Evolutionary conservation across 2,113 vertebrate species (phyloP).

Genomic region (Hipposideros armiger): DNA sequence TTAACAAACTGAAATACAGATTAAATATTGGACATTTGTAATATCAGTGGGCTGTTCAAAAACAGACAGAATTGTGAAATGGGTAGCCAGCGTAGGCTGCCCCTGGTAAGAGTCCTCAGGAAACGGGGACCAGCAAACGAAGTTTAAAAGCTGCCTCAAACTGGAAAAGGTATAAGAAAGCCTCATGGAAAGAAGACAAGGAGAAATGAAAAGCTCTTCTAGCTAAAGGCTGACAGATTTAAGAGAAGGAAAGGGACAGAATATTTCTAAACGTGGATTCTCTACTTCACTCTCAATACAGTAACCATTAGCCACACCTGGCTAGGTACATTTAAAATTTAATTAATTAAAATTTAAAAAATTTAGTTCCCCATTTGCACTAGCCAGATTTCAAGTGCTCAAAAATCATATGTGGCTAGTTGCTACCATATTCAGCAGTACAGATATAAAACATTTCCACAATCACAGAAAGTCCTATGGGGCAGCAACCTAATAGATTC

Average conservation of each 20-base stretch:
- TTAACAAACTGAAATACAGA: neutral
- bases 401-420: too few relatives aligned
- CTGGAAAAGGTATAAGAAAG: neutral
- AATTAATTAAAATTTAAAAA: neutral
- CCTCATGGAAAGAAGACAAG: neutral
- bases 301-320: too few relatives aligned
- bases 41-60: neutral
- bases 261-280: neutral
- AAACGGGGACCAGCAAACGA: neutral
- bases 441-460: too few relatives aligned
- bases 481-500: neutral
- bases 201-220: neutral
- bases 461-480: too few relatives aligned
- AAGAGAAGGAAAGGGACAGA: neutral
- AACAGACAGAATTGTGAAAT: neutral
- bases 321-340: neutral
- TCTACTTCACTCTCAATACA: neutral
- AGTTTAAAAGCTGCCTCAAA: neutral
- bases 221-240: neutral
- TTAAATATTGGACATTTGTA: neutral
- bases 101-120: neutral
- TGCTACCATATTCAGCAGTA: too few relatives aligned
- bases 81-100: accelerated
- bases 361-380: neutral
- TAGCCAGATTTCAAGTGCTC: too few relatives aligned